These are phyloP conservation scores for Peromyscus nudipes DNA, from an alignment of 2,797 vertebrate species.

Conservation along the genomic window DNA sequence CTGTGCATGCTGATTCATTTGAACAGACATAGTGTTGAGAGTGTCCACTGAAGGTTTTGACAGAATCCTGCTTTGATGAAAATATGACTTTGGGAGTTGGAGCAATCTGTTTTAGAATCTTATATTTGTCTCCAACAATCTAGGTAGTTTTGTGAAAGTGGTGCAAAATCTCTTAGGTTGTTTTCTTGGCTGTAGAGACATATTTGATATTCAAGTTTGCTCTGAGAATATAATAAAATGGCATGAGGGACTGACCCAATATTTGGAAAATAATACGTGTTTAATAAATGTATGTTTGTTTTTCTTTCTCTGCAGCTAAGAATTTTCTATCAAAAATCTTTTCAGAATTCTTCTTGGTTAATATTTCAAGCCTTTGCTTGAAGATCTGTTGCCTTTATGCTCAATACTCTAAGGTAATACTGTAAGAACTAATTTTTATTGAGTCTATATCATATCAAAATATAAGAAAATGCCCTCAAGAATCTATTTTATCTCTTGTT, in stretches of 20 bases:
- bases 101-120: constrained; percentile 42
- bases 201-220: not conserved
- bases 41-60: not conserved
- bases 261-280: constrained; percentile 45
- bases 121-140: constrained; percentile 51
- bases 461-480: not conserved
- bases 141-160: constrained; percentile 17
- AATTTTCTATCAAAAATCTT: constrained; percentile 2
- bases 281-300: constrained; percentile 42
- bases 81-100: constrained; percentile 54
- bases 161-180: constrained; percentile 11
- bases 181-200: constrained; percentile 30
- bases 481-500: constrained; percentile 44
- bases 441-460: not conserved
- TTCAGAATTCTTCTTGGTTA: constrained; percentile 23
- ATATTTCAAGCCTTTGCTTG: constrained; percentile 31
- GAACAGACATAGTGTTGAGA: constrained; percentile 3
- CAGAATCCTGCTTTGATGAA: constrained; percentile 44
- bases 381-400: not conserved
- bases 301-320: constrained; percentile 47
- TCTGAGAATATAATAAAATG: constrained; percentile 8
- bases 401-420: not conserved
- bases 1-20: not conserved
- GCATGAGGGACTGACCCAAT: not conserved
- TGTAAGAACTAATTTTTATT: constrained; percentile 10